Evolutionary conservation across 2,888 invertebrate species (phyloP).

Genomic region (Scaptomyza polygonia): DNA sequence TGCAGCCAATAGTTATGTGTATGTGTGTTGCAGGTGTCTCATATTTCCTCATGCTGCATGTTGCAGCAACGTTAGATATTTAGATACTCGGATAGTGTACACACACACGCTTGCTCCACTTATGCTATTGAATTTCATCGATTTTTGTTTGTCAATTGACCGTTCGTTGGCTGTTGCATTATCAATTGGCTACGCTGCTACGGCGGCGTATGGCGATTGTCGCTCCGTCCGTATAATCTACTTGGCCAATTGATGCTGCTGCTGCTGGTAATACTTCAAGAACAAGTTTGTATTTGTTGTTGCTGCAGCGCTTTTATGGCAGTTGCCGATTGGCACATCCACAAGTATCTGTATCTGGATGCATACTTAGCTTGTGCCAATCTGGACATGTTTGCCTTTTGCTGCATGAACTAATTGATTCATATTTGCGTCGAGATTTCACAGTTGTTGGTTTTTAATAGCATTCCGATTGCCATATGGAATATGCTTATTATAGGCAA

Average conservation of each 20-base stretch:
- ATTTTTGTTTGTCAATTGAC: conserved; percentile 73
- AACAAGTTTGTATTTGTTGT: conserved; percentile 66
- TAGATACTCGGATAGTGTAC: conserved; percentile 29
- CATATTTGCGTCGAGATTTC: conserved; percentile 67
- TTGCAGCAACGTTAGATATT: conserved; percentile 39
- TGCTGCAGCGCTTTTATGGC: conserved; percentile 34
- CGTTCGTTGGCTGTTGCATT: conserved; percentile 57
- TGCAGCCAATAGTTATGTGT: conserved; percentile 48
- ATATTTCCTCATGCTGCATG: conserved; percentile 52
- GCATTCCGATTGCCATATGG: conserved; percentile 46
- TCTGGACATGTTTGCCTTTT: conserved; percentile 65
- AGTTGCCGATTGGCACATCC: conserved; percentile 36
- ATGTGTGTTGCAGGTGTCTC: conserved; percentile 70
- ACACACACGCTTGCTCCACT: conserved; percentile 41
- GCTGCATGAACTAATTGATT: conserved; percentile 71
- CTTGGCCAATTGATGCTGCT: conserved; percentile 64
- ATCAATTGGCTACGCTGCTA: conserved; percentile 58
- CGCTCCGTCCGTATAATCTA: conserved; percentile 46
- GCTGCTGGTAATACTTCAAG: conserved; percentile 21
- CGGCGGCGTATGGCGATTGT: conserved; percentile 19
- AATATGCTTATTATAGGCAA: conserved; percentile 37
- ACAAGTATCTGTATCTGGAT: conserved; percentile 25
- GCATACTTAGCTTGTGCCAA: conserved; percentile 8
- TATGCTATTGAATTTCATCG: conserved; percentile 66
- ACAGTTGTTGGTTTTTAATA: conserved; percentile 37